Conservation (phyloP, 2,113 vertebrate species). For the Scytalopus superciliaris region DNA sequence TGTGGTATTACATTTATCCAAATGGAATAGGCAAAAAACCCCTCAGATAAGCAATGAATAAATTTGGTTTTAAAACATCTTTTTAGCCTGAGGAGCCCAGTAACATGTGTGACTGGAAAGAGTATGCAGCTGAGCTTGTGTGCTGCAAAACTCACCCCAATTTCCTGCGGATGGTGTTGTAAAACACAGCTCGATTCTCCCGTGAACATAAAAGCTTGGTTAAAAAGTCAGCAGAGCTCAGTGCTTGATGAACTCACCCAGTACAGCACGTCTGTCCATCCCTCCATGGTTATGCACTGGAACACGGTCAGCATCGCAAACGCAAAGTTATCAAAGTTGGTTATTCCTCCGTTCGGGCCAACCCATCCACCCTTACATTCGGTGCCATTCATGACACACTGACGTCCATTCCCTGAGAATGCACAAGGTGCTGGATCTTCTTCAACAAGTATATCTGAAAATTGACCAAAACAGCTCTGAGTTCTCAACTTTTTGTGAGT, state of each 20-base stretch:
- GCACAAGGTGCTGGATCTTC: conserved; percentile 97
- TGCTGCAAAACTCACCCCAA: background rate
- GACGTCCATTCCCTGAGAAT: conserved; percentile 94
- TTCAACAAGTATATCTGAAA: conserved; percentile 84
- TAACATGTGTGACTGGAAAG: background rate
- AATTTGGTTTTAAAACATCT: conserved; percentile 1
- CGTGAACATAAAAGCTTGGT: background rate
- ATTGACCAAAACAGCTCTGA: background rate
- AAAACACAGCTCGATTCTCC: background rate
- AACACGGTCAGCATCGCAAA: conserved; percentile 99
- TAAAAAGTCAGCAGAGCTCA: background rate
- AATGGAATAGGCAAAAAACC: background rate
- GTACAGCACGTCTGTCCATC: conserved; percentile 98
- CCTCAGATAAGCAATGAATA: background rate
- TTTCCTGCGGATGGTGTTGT: background rate
- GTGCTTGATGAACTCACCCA: conserved; percentile 81
- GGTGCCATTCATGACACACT: conserved; percentile 89
- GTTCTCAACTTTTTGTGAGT: background rate
- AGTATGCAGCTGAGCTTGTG: background rate
- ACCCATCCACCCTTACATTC: conserved; percentile 95
- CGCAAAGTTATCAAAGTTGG: conserved; percentile 98
- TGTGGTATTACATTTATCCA: background rate
- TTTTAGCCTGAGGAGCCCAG: background rate
- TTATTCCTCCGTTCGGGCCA: conserved; percentile 96
- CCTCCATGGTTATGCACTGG: conserved; percentile 99